These are phyloP conservation scores for Nemurella pictetii DNA, from an alignment of 2,888 invertebrate species.

Conservation along the genomic window DNA sequence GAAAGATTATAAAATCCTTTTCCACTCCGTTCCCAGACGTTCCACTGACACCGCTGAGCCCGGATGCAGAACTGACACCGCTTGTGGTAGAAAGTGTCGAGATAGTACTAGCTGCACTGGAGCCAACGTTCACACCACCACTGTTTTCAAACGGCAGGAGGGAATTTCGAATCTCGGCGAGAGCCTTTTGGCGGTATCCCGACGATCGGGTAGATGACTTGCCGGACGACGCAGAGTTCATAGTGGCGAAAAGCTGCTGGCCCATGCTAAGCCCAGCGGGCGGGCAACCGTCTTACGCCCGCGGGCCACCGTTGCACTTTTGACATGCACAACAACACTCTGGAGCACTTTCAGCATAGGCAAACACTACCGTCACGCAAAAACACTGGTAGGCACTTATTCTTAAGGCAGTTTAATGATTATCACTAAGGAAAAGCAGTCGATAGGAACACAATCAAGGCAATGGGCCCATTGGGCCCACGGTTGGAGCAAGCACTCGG, in stretches of 20 bases:
- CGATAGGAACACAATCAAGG: background rate
- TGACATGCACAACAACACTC: conserved; percentile 38
- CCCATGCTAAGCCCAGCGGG: conserved; percentile 60
- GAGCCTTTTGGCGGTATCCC: conserved; percentile 83
- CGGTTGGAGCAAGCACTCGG: background rate
- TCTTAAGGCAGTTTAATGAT: background rate
- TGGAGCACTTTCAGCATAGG: conserved; percentile 12
- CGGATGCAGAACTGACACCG: conserved; percentile 63
- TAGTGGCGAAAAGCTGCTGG: conserved; percentile 57
- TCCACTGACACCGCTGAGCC: conserved; percentile 61
- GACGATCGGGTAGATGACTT: conserved; percentile 66
- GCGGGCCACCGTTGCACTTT: conserved; percentile 42
- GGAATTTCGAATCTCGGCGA: conserved; percentile 84
- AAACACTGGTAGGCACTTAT: background rate
- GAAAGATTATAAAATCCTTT: conserved; percentile 66
- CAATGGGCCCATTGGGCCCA: background rate
- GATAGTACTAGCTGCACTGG: conserved; percentile 76
- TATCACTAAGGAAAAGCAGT: background rate
- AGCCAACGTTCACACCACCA: conserved; percentile 64
- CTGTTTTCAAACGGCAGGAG: conserved; percentile 78
- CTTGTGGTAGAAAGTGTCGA: conserved; percentile 64
- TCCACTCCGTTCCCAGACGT: conserved; percentile 62
- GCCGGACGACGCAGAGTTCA: conserved; percentile 58
- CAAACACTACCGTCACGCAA: background rate
- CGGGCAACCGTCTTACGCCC: conserved; percentile 55